Evolutionary conservation across 2,113 vertebrate species (phyloP).

Genomic region (Brachyhypopomus occidentalis): DNA sequence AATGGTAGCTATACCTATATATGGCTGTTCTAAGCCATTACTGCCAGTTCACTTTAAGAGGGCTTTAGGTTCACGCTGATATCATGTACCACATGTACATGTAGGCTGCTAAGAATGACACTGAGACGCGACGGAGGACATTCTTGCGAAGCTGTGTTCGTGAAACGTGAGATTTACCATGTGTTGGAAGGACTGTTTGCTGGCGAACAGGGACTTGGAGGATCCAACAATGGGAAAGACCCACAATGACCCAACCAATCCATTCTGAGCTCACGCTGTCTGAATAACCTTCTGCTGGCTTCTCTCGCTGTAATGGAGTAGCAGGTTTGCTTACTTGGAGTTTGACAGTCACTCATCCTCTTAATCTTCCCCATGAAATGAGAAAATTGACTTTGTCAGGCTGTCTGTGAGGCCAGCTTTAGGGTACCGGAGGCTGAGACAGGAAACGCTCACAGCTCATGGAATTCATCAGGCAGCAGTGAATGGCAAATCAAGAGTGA

Average conservation of each 20-base stretch:
- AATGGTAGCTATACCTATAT: no score
- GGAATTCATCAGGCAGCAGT: not conserved
- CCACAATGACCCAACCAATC: not conserved
- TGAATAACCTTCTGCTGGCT: not conserved
- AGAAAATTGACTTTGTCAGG: not conserved
- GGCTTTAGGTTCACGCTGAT: no score
- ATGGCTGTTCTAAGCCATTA: no score
- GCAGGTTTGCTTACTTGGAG: not conserved
- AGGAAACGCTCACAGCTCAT: not conserved
- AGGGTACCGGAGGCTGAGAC: not conserved
- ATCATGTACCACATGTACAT: no score
- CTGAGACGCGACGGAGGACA: no score
- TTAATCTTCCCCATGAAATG: not conserved
- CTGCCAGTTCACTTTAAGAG: no score
- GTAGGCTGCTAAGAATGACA: no score
- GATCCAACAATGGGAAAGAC: not conserved
- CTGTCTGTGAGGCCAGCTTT: not conserved
- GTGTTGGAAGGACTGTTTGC: no score
- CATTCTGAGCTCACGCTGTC: not conserved
- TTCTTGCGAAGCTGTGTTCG: no score
- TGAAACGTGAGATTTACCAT: no score
- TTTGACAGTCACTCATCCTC: not conserved
- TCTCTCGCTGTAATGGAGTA: not conserved
- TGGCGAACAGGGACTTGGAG: not conserved
- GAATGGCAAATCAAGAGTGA: not conserved